Evolutionary conservation across 2,888 invertebrate species (phyloP).

Genomic region (Rhodophaea formosa): DNA sequence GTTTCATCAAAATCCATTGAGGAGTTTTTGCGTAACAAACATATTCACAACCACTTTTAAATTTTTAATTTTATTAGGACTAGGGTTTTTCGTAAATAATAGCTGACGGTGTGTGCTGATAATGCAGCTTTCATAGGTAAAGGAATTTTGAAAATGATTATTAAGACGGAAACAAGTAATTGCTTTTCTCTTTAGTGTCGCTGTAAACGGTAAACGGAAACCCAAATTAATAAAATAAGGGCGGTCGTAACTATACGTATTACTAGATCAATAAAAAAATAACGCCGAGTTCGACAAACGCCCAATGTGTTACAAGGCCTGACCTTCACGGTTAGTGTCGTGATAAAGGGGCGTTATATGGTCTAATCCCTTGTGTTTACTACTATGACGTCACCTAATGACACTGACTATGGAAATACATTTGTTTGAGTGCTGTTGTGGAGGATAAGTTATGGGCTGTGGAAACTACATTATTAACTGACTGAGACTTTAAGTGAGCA

Average conservation of each 20-base stretch:
- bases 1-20: too few relatives aligned
- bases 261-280: background rate
- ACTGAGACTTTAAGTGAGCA: background rate
- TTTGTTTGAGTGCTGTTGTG: constrained; percentile 17
- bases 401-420: constrained; percentile 12
- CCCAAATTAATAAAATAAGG: background rate
- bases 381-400: constrained; percentile 18
- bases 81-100: too few relatives aligned
- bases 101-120: too few relatives aligned
- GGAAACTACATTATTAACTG: background rate
- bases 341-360: constrained; percentile 40
- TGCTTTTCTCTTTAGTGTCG: too few relatives aligned
- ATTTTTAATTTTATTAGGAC: too few relatives aligned
- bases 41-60: too few relatives aligned
- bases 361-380: constrained; percentile 40
- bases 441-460: constrained; percentile 10
- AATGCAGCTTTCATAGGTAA: too few relatives aligned
- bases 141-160: too few relatives aligned
- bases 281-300: constrained; percentile 44
- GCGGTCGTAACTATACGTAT: background rate
- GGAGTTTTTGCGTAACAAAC: too few relatives aligned
- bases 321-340: constrained; percentile 48
- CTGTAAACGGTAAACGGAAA: too few relatives aligned
- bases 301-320: constrained; percentile 65
- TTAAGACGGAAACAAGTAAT: too few relatives aligned